Percentiles rank a stretch among this genome's conserved stretches.
phyloP scores from a whole-genome alignment of 2,113 vertebrate species.

The Rhea americana region DNA sequence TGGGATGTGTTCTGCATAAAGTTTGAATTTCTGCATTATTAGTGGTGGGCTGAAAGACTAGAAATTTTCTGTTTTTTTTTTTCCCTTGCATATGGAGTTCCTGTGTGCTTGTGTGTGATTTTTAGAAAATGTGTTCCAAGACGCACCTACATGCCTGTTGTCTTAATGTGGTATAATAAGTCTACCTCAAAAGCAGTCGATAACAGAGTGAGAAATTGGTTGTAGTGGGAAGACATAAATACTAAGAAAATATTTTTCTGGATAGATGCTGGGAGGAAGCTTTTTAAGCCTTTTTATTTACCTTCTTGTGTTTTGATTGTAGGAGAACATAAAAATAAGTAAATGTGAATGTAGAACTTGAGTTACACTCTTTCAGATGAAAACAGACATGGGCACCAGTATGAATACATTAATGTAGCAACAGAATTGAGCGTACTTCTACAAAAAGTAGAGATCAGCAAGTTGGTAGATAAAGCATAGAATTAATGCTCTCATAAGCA shows the following conservation, averaged over 20 bases:
- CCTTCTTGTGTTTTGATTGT: neutral
- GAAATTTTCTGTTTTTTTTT: neutral
- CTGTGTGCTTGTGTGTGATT: neutral
- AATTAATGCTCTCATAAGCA: rapidly evolving
- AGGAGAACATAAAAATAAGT: neutral
- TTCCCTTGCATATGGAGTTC: neutral
- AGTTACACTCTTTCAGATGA: neutral
- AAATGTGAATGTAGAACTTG: neutral
- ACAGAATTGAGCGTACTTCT: neutral
- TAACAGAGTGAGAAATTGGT: neutral
- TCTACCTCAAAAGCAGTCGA: neutral
- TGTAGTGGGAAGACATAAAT: neutral
- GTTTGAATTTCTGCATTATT: neutral
- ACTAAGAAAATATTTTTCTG: neutral
- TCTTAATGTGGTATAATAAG: neutral
- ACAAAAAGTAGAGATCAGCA: neutral
- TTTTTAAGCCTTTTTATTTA: neutral
- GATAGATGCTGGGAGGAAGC: neutral
- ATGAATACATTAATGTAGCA: neutral
- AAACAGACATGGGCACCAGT: rapidly evolving
- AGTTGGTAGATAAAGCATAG: neutral
- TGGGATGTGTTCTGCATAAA: neutral
- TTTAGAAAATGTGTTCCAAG: neutral
- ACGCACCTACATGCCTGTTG: neutral
- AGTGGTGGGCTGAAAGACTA: neutral